A percentile compares a stretch with the other conserved stretches of the same genome.
These are phyloP conservation scores for Nannoperca obscura DNA, from an alignment of 2,797 vertebrate species.

Conservation along the genomic window DNA sequence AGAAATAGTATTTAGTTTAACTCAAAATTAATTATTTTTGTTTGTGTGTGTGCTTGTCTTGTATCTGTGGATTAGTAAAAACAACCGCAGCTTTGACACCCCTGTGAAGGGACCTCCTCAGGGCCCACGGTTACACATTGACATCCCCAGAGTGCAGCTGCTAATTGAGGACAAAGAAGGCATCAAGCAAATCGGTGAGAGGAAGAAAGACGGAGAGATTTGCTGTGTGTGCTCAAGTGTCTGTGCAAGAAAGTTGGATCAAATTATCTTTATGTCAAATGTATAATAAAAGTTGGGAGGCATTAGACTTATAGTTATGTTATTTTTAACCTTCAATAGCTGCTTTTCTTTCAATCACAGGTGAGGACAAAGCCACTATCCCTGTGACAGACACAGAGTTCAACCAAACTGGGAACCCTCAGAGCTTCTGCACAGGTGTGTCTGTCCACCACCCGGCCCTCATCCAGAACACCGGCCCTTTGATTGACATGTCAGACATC, in stretches of 20 bases:
- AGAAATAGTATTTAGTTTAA: background rate
- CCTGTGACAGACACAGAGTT: constrained; percentile 97
- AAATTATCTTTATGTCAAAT: background rate
- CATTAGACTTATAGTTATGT: background rate
- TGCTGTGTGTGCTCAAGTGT: constrained; percentile 16
- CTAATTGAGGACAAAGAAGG: constrained; percentile 99
- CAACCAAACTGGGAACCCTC: constrained; percentile 96
- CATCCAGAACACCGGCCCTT: constrained; percentile 97
- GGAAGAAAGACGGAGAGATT: constrained; percentile 66
- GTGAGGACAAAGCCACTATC: constrained; percentile 98
- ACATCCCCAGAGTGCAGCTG: constrained; percentile 97
- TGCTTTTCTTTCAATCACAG: constrained; percentile 69
- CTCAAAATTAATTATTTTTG: constrained; percentile 28
- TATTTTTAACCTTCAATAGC: background rate
- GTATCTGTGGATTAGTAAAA: constrained; percentile 90
- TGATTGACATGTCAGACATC: constrained; percentile 99
- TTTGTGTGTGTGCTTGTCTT: constrained; percentile 48
- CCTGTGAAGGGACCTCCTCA: constrained; percentile 98
- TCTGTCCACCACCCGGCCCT: constrained; percentile 97
- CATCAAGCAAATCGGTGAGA: constrained; percentile 97
- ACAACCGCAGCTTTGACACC: constrained; percentile 98
- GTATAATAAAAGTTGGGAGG: background rate
- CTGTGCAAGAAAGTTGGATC: background rate
- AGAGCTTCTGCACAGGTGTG: constrained; percentile 98
- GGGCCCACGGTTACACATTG: constrained; percentile 97